Evolutionary conservation across 2,888 invertebrate species (phyloP).

Genomic region (Agrypnus murinus): DNA sequence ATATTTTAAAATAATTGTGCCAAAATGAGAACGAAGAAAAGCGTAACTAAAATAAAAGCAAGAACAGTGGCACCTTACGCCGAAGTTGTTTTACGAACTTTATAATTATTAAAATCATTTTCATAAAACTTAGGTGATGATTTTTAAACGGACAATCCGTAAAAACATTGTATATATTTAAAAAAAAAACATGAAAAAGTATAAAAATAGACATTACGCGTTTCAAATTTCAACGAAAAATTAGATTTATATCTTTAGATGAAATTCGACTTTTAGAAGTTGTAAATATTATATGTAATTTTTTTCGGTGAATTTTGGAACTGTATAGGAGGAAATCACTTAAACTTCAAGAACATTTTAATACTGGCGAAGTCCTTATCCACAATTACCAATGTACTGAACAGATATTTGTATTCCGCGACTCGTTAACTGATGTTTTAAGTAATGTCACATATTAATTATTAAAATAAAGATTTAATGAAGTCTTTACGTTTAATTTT

Average conservation of each 20-base stretch:
- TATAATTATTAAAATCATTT: conserved; percentile 33
- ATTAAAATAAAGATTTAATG: conserved; percentile 64
- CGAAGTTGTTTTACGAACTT: conserved; percentile 47
- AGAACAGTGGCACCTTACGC: conserved; percentile 44
- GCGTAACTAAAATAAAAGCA: conserved; percentile 16
- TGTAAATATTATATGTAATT: conserved; percentile 47
- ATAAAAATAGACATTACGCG: conserved; percentile 58
- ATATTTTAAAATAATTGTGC: conserved; percentile 41
- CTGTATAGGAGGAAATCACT: conserved; percentile 33
- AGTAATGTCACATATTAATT: conserved; percentile 69
- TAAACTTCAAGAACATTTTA: conserved; percentile 47
- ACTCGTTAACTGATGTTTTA: conserved; percentile 65
- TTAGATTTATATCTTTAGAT: conserved; percentile 42
- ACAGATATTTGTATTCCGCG: conserved; percentile 53
- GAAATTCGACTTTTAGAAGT: conserved; percentile 42
- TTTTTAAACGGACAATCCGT: conserved; percentile 46
- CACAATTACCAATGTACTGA: conserved; percentile 48
- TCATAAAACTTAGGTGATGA: conserved; percentile 42
- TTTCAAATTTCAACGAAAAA: conserved; percentile 70
- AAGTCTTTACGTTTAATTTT: conserved; percentile 14
- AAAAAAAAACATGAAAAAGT: conserved; percentile 28
- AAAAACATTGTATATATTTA: conserved; percentile 42
- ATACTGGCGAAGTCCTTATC: conserved; percentile 45
- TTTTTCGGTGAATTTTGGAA: conserved; percentile 69
- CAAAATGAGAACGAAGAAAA: conserved; percentile 31